Evolutionary conservation across 2,113 vertebrate genomes (phyloP), one percentile per base, ranked within the genome.

Genomic region (Sander vitreus): DNA sequence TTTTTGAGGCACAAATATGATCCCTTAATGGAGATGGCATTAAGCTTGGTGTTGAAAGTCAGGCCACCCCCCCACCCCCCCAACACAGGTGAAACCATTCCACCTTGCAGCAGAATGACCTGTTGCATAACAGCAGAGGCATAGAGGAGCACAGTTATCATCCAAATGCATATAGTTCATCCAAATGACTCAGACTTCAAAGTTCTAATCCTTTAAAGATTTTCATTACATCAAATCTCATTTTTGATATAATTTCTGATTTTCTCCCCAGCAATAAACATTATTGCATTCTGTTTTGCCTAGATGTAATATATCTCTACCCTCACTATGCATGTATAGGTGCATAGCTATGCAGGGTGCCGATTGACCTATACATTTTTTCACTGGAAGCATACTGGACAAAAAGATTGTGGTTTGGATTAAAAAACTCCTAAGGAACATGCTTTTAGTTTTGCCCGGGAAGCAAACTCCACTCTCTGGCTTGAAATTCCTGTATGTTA

Each of bases 1-100:
- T 84, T 88, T 86, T 83, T 60, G 85, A 86, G 85, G 68, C 78
- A 82, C 70, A 85, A 90, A 93, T 88, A 85, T 76, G 87, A 88
- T 92, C 93, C 85, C 51, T 43, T 89, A 89, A 92, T 88, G 88
- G 89, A 84, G 70, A 66, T 39, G 81, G 23, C 76, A 73, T 80
- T 84, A 64, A 73, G 65, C 80, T 50, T 2, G 64, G 80, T 53
- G 73, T 73, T 86, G 86, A 89, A 80, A 85, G 86, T 58, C 58
- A 64, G 50, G 30, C 71, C 47, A 15, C 14, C 15, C 55, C 25
- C 43, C 57, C 1, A 25, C 21, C 6, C 48, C 33, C 19, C 45
- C 0, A 30, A 48, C 75, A 65, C 89, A 92, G 90, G 88, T 92
- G 84, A 78, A 82, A 74, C 60, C 21, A 3, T 54, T 78, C 30